Percentiles rank a stretch among this genome's conserved stretches.
These are phyloP conservation scores for Philopedon plagiatum DNA, from an alignment of 2,888 invertebrate species.

Conservation along the genomic window DNA sequence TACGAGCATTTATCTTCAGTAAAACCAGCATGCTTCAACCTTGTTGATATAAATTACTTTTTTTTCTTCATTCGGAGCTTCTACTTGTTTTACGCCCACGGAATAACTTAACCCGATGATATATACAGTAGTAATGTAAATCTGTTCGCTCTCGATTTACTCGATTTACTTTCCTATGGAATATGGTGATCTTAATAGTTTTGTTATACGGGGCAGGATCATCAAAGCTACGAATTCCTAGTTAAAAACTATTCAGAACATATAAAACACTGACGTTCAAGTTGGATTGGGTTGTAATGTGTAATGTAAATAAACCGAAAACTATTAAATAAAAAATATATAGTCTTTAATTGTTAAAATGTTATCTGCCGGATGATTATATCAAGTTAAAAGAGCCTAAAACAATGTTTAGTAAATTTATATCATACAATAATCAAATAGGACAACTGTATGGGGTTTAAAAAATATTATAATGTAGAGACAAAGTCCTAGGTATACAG, in stretches of 20 bases:
- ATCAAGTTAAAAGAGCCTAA: too few species aligned
- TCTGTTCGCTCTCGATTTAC: constrained; percentile 19
- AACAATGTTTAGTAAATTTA: too few species aligned
- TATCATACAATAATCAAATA: too few species aligned
- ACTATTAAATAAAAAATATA: too few species aligned
- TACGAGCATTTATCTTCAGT: background rate
- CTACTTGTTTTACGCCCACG: constrained; percentile 37
- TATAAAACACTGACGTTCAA: background rate
- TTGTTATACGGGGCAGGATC: background rate
- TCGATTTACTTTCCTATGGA: constrained; percentile 29
- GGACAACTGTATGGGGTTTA: too few species aligned
- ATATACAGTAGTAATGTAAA: constrained; percentile 25
- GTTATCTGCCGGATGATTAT: too few species aligned
- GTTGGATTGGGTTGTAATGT: too few species aligned
- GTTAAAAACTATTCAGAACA: background rate
- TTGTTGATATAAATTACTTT: constrained; percentile 1
- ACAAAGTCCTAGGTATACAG: too few species aligned
- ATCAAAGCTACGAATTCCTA: background rate
- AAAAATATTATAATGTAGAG: too few species aligned
- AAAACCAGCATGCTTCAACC: background rate
- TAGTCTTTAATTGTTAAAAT: too few species aligned
- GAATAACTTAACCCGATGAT: constrained; percentile 52
- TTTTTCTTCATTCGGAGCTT: background rate
- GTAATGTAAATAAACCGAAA: too few species aligned
- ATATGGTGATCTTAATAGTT: background rate